These are phyloP conservation scores for Eumeta japonica DNA, from an alignment of 1,140 invertebrate genomes.

Conservation along the genomic window DNA sequence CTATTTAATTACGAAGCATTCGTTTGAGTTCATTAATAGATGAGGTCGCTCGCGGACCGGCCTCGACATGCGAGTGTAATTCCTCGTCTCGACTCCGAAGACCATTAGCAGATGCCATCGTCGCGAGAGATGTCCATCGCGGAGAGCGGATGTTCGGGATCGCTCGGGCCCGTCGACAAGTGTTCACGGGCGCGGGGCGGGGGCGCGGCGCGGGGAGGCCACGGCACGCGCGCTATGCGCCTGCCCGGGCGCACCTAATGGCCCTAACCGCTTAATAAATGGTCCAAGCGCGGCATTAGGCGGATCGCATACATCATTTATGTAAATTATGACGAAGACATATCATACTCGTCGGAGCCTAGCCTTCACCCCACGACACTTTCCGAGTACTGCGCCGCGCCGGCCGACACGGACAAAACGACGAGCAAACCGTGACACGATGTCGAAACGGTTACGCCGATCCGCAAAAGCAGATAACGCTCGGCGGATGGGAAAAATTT, in stretches of 20 bases:
- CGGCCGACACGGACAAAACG: no score
- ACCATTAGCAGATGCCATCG: no score
- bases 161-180: neutral
- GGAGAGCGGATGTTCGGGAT: neutral
- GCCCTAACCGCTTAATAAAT: slow-evolving; percentile 46
- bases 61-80: no score
- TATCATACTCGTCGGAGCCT: slow-evolving; percentile 39
- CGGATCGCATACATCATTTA: slow-evolving; percentile 56
- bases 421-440: no score
- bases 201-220: slow-evolving; percentile 39
- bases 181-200: slow-evolving; percentile 26
- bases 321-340: slow-evolving; percentile 58
- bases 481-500: no score
- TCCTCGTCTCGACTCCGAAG: no score
- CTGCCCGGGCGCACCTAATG: slow-evolving; percentile 21
- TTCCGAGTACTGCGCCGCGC: no score
- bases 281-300: slow-evolving; percentile 47
- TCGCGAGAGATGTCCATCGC: neutral
- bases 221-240: slow-evolving; percentile 49
- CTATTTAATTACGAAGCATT: no score
- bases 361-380: slow-evolving; percentile 41
- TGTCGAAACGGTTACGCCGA: no score
- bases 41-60: no score
- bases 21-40: no score
- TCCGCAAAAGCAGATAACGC: no score